Evolutionary conservation across 2,797 vertebrate genomes (phyloP), one percentile per base, ranked within the genome.

Genomic region (Huso huso): DNA sequence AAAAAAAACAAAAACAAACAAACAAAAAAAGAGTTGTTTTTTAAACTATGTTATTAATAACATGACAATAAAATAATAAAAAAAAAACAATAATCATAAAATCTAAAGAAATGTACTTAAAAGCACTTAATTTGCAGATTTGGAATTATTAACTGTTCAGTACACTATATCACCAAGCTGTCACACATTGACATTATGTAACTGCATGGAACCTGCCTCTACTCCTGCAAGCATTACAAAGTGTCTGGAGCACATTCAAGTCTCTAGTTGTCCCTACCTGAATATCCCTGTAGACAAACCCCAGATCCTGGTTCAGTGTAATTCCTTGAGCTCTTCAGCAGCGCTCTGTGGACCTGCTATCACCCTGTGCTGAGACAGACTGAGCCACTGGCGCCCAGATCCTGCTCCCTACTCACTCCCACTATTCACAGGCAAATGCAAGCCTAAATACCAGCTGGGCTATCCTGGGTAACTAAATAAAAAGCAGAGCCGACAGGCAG

Each of bases 361-460:
- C 81, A 81, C 75, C 71, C 73, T 76, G 77, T 65, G 6, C 3
- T 68, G 62, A 62, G 74, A 58, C 8, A 1, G 69, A 74, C 69
- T 65, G 74, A 73, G 72, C 66, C 69, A 74, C 62, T 72, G 70
- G 73, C 75, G 71, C 70, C 62, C 74, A 70, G 71, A 66, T 70
- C 66, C 75, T 53, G 48, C 73, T 78, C 75, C 71, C 51, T 51
- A 66, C 72, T 70, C 53, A 71, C 72, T 76, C 78, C 57, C 10
- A 66, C 83, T 82, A 83, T 86, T 87, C 86, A 87, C 78, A 82
- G 77, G 76, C 79, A 84, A 87, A 83, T 77, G 73, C 70, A 78
- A 83, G 79, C 69, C 73, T 72, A 78, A 84, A 86, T 83, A 79
- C 80, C 88, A 84, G 83, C 82, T 69, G 78, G 83, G 79, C 77